Percentiles rank a stretch among this genome's conserved stretches.
Conservation (phyloP, 2,797 vertebrate species). For the Acrossocheilus wenchowensis region DNA sequence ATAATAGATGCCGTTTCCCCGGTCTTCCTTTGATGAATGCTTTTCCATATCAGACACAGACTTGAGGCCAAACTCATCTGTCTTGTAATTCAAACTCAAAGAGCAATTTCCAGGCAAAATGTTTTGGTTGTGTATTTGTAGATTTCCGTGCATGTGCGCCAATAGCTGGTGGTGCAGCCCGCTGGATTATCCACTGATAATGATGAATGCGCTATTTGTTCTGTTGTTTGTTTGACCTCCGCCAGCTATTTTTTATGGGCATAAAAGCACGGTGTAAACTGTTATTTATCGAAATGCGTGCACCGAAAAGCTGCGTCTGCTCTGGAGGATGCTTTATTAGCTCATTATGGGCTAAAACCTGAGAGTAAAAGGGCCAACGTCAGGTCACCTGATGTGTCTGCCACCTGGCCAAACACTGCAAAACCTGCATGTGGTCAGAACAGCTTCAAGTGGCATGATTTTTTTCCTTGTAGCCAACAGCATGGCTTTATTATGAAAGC, state of each 20-base stretch:
- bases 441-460: background rate
- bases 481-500: background rate
- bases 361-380: background rate
- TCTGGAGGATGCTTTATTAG: constrained; percentile 9
- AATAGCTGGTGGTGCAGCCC: constrained; percentile 1
- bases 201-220: constrained; percentile 35
- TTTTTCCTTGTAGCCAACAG: background rate
- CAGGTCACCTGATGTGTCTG: background rate
- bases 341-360: constrained; percentile 20
- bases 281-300: background rate
- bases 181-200: constrained; percentile 15
- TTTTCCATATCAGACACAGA: constrained; percentile 33
- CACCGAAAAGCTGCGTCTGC: background rate
- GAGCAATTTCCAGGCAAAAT: constrained; percentile 6
- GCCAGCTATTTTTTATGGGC: background rate
- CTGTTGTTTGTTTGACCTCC: constrained; percentile 31
- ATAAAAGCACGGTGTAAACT: background rate
- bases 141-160: background rate
- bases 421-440: constrained; percentile 1
- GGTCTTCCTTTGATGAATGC: constrained; percentile 26
- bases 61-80: constrained; percentile 33
- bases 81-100: constrained; percentile 21
- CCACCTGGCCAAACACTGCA: background rate
- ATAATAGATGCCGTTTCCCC: constrained; percentile 12
- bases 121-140: constrained; percentile 26